These are phyloP conservation scores for Xylophagus ater DNA, from an alignment of 2,888 invertebrate genomes.

Conservation along the genomic window DNA sequence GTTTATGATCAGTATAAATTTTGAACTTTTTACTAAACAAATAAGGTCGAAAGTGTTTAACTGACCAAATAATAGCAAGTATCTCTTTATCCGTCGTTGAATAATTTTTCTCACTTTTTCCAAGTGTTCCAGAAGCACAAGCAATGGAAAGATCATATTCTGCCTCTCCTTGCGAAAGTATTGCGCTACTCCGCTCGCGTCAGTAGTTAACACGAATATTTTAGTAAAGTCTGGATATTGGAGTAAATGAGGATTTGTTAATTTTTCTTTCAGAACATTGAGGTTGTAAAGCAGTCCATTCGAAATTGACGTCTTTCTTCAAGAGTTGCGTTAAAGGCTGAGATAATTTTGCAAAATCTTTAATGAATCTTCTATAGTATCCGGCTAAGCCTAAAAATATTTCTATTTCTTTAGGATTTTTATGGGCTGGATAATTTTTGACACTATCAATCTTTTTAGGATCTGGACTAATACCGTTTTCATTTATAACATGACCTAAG, in stretches of 20 bases:
- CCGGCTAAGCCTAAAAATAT: no score
- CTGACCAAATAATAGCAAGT: constrained; percentile 3
- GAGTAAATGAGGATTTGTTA: neutral
- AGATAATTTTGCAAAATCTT: no score
- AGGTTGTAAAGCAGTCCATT: no score
- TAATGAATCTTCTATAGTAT: no score
- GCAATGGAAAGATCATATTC: neutral
- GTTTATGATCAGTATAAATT: constrained; percentile 2
- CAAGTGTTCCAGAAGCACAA: neutral
- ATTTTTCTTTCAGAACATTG: neutral
- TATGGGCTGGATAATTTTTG: no score
- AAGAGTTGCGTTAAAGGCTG: no score
- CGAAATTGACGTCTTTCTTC: no score
- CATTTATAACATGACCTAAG: no score
- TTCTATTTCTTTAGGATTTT: no score
- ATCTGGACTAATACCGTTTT: no score
- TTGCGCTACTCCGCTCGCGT: neutral
- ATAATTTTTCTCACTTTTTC: neutral
- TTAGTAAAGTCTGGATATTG: constrained; percentile 4
- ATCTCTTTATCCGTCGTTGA: neutral
- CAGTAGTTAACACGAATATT: constrained; percentile 1
- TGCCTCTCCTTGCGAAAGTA: neutral
- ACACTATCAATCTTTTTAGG: no score
- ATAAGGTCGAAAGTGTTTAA: constrained; percentile 1
- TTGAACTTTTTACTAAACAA: neutral